Conservation (phyloP, 2,113 vertebrate species). For the Chinchilla lanigera region DNA sequence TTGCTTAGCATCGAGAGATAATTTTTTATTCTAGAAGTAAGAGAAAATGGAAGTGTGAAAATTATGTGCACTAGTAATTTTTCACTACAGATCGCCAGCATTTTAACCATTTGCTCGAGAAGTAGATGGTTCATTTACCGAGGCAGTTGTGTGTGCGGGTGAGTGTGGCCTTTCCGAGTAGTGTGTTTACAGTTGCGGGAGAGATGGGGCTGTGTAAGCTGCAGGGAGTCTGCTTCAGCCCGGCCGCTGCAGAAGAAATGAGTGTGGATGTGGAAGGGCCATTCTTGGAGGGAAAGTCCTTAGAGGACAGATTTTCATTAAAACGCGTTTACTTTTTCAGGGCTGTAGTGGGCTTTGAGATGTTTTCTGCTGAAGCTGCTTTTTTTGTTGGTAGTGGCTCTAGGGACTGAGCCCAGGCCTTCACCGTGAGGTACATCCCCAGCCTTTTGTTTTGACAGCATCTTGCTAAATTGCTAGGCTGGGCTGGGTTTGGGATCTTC, state of each 20-base stretch:
- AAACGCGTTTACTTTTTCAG: background rate
- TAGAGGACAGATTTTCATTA: background rate
- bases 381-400: background rate
- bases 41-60: background rate
- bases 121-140: background rate
- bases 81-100: background rate
- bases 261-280: background rate
- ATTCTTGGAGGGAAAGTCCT: background rate
- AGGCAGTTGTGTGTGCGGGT: background rate
- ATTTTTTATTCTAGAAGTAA: constrained; percentile 24
- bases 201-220: background rate
- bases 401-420: background rate
- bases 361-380: constrained; percentile 4
- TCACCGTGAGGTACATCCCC: background rate
- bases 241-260: background rate
- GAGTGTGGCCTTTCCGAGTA: background rate
- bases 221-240: background rate
- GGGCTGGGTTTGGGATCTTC: background rate
- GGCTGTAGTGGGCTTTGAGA: background rate
- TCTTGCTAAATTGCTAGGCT: background rate
- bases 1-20: background rate
- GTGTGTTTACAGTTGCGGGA: background rate
- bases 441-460: background rate
- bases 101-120: constrained; percentile 5
- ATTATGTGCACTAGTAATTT: background rate